phyloP scores from a whole-genome alignment of 2,888 invertebrate genomes.

The Odontocerum albicorne region DNA sequence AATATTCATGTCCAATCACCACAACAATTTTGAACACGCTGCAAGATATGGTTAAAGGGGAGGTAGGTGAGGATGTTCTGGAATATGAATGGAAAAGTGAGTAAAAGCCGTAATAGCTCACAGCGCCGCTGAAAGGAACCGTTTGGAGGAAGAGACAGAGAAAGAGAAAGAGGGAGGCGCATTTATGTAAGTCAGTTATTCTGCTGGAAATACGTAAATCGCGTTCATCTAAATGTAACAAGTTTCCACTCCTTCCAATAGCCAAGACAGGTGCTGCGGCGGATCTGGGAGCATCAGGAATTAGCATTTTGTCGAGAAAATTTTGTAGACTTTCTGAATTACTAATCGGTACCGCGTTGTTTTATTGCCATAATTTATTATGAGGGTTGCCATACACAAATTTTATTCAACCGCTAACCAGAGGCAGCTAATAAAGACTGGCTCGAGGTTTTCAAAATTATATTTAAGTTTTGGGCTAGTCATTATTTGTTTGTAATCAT shows the following conservation, averaged over 20 bases:
- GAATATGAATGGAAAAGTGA: conserved; percentile 34
- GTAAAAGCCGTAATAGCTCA: conserved; percentile 33
- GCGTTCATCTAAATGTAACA: conserved; percentile 31
- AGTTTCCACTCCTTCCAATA: conserved; percentile 26
- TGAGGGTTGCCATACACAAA: too few species aligned
- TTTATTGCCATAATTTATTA: conserved; percentile 10
- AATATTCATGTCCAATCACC: too few species aligned
- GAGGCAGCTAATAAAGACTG: too few species aligned
- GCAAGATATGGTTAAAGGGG: neutral
- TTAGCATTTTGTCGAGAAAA: conserved; percentile 11
- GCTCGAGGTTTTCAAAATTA: too few species aligned
- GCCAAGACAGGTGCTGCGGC: conserved; percentile 19
- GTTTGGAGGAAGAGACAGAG: conserved; percentile 14
- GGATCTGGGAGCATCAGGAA: neutral
- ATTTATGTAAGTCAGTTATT: conserved; percentile 31
- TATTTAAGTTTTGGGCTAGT: too few species aligned
- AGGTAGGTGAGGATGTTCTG: neutral
- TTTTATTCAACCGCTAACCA: too few species aligned
- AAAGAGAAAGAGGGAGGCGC: conserved; percentile 4
- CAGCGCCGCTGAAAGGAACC: conserved; percentile 17
- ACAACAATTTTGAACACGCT: too few species aligned
- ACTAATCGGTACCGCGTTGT: conserved; percentile 1
- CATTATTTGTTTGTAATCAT: too few species aligned
- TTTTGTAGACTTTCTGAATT: conserved; percentile 7
- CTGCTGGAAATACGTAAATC: conserved; percentile 32